Evolutionary conservation across 1,140 invertebrate genomes (phyloP).

Genomic region (Yoshiicerus persimilis): DNA sequence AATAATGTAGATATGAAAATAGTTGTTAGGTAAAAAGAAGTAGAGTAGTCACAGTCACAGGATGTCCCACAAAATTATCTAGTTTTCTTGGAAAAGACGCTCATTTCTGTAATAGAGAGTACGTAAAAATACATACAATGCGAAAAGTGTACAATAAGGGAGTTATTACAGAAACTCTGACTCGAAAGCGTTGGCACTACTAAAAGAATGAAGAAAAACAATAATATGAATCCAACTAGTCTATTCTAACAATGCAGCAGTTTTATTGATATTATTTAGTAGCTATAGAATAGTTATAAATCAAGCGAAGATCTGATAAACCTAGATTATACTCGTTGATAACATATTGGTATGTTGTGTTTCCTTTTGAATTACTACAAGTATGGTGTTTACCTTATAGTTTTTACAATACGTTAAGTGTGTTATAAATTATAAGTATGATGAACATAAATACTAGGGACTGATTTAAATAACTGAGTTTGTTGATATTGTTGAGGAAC

Average conservation of each 20-base stretch:
- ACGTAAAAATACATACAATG: background rate
- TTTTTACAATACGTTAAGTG: background rate
- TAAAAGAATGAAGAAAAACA: background rate
- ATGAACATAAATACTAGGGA: background rate
- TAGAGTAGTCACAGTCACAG: too few species aligned
- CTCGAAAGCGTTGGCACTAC: background rate
- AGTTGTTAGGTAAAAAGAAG: too few species aligned
- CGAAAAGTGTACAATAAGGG: background rate
- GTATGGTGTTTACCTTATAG: background rate
- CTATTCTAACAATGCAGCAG: background rate
- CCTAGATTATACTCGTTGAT: background rate
- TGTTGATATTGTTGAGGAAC: background rate
- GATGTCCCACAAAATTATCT: background rate
- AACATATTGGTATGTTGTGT: background rate
- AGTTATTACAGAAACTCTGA: background rate
- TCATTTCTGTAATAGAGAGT: background rate
- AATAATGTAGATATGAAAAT: background rate
- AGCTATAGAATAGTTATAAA: background rate
- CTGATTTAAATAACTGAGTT: background rate
- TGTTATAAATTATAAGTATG: background rate
- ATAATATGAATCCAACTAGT: constrained; percentile 2
- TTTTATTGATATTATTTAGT: background rate
- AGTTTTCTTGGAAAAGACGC: background rate
- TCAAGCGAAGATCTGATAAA: background rate
- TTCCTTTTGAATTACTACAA: background rate